Conservation (phyloP, 1,140 invertebrate genomes). For the Laupala kohalensis region DNA sequence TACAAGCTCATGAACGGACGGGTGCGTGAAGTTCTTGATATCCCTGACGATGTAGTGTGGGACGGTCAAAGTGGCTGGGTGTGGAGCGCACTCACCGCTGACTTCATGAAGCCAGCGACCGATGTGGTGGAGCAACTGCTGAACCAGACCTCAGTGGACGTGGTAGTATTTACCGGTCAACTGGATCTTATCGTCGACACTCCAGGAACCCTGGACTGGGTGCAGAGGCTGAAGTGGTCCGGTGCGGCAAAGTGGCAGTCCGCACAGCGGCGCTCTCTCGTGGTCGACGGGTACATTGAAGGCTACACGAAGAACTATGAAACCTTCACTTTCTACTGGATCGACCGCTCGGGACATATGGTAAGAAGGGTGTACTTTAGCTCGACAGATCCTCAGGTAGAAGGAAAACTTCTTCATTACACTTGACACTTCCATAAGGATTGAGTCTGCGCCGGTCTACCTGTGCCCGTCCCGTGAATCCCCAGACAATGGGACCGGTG, state of each 20-base stretch:
- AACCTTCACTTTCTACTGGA: constrained; percentile 62
- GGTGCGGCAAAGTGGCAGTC: constrained; percentile 36
- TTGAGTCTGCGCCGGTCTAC: constrained; percentile 13
- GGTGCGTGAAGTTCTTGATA: background rate
- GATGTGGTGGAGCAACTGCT: constrained; percentile 54
- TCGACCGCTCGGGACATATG: constrained; percentile 56
- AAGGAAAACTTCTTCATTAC: constrained; percentile 1
- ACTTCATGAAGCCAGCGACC: constrained; percentile 78
- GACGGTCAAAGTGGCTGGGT: constrained; percentile 37
- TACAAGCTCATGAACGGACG: constrained; percentile 26
- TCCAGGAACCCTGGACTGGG: constrained; percentile 49
- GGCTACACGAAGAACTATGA: constrained; percentile 49
- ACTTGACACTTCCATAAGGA: constrained; percentile 8
- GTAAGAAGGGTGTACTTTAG: constrained; percentile 29
- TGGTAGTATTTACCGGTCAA: constrained; percentile 55
- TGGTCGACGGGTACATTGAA: constrained; percentile 40
- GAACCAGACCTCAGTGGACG: constrained; percentile 48
- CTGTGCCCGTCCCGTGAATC: constrained; percentile 10
- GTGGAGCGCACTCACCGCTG: constrained; percentile 43
- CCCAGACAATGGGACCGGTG: too few relatives aligned
- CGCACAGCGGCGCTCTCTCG: constrained; percentile 36
- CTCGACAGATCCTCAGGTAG: background rate
- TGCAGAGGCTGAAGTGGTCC: constrained; percentile 50
- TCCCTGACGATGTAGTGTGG: constrained; percentile 15
- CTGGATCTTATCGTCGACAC: constrained; percentile 55